Evolutionary conservation across 2,113 vertebrate genomes (phyloP), one percentile per base, ranked within the genome.

Genomic region (Pardalotus punctatus): DNA sequence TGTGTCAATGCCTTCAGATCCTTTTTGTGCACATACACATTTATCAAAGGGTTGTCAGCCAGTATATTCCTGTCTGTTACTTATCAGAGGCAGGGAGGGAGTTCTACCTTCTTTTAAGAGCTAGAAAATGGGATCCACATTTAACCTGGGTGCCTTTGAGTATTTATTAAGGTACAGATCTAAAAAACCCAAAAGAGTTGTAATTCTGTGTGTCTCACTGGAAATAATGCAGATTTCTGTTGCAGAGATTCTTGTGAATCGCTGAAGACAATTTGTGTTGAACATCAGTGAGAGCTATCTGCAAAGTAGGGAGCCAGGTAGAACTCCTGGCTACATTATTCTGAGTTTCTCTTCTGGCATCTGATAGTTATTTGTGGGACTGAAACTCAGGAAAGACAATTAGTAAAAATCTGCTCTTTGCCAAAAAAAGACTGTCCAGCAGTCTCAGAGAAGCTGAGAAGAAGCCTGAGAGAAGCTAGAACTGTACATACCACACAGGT

Each of bases 121-220:
- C 82, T 93, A 77, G 76, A 72, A 90, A 96, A 78, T 12, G 5
- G 20, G 31, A 86, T 90, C 82, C 12, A 11, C 21, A 0, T 91
- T 74, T 93, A 88, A 80, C 84, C 70, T 38, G 82, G 71, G 95
- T 94, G 92, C 96, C 96, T 96, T 96, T 74, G 77, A 73, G 71
- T 82, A 92, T 31, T 14, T 78, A 17, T 62, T 70, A 72, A 91
- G 54, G 36, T 86, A 79, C 69, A 42, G 62, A 61, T 65, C 62
- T 62, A 36, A 69, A 51, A 45, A 61, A 16, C 10, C n/a, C 21
- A 25, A 15, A 80, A 70, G n/a, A 8, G 8, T 73, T 12, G 2
- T 65, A 76, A 50, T 79, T 92, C 66, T 54, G 0, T 50, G 27
- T 58, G 5, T 93, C 66, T 88, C 42, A 45, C 45, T 57, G 48